Evolutionary conservation across 2,888 invertebrate species (phyloP).

Genomic region (Corythucha ciliata): DNA sequence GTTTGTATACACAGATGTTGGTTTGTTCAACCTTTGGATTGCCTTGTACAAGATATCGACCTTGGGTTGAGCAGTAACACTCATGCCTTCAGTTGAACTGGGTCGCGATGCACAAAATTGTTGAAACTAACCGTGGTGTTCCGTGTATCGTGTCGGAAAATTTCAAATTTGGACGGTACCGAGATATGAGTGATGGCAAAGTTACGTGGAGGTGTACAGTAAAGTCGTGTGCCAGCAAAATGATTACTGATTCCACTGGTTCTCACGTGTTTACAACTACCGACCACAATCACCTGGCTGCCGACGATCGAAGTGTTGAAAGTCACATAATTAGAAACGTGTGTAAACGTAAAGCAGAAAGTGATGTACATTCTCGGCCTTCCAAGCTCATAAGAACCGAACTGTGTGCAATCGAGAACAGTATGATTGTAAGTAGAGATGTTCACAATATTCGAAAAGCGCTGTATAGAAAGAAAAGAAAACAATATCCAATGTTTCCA

Average conservation of each 20-base stretch:
- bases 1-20: no score
- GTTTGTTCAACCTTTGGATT: no score
- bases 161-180: background rate
- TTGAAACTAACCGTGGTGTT: background rate
- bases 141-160: background rate
- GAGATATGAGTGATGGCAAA: background rate
- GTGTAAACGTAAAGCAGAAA: constrained; percentile 5
- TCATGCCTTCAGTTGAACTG: no score
- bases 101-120: background rate
- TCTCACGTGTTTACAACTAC: no score
- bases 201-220: background rate
- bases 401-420: background rate
- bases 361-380: background rate
- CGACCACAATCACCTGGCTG: no score
- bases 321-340: background rate
- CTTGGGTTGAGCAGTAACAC: no score
- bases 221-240: background rate
- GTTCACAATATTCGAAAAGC: background rate
- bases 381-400: background rate
- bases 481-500: constrained; percentile 1
- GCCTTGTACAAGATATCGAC: no score
- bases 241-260: no score
- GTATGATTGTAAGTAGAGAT: background rate
- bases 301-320: background rate
- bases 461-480: constrained; percentile 3